phyloP scores from a whole-genome alignment of 2,113 vertebrate genomes.

The Tupaia chinensis region DNA sequence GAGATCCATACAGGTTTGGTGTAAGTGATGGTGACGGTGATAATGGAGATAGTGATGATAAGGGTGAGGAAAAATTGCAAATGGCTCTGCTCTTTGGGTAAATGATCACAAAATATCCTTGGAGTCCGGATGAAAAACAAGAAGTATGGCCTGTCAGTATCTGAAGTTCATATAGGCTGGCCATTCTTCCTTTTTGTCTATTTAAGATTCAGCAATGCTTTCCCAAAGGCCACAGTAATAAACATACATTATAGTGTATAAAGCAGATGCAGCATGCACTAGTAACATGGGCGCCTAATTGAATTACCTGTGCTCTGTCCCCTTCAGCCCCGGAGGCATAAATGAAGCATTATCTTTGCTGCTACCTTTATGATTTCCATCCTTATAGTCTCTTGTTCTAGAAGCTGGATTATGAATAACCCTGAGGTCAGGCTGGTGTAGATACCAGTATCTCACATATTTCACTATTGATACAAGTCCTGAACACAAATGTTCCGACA shows the following conservation, averaged over 20 bases:
- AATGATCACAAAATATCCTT: not conserved
- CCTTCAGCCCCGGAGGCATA: constrained; percentile 17
- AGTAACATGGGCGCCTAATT: not conserved
- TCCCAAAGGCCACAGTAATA: constrained; percentile 23
- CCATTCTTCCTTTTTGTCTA: not conserved
- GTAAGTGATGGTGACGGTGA: not conserved
- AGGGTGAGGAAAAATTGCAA: not conserved
- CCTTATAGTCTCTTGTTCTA: not conserved
- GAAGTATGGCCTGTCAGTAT: not conserved
- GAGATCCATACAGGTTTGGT: not conserved
- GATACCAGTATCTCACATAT: not conserved
- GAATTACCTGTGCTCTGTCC: constrained; percentile 32
- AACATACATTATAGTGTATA: not conserved
- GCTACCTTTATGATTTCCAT: constrained; percentile 39
- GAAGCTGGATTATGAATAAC: not conserved
- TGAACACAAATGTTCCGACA: not conserved
- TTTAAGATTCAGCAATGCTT: constrained; percentile 1
- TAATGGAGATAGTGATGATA: not conserved
- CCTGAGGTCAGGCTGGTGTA: not conserved
- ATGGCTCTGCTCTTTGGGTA: not conserved
- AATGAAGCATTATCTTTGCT: constrained; percentile 22
- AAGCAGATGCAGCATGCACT: not conserved
- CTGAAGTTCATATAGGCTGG: not conserved
- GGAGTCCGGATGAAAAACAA: not conserved
- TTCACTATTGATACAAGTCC: not conserved